Base-by-base conservation (phyloP, 2,888 invertebrate species). In the Xestia rhomboidea region DNA sequence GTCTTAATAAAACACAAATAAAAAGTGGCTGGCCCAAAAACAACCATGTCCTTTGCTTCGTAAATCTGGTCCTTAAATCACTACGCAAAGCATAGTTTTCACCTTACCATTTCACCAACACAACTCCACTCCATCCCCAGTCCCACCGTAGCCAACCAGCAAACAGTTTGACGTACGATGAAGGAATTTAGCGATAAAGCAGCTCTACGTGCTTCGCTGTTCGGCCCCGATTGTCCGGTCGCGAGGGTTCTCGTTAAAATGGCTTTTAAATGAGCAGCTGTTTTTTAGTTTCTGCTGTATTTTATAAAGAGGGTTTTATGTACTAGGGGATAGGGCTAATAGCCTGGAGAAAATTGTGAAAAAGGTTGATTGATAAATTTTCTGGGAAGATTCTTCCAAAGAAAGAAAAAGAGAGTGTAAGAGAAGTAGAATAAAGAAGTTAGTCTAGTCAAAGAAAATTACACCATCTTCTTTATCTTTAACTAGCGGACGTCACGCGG, bases 121-220 rank as follows among this genome's bases (percentile, higher is more conserved):
- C 75, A 11, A 79, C 88, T 93, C 93, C 57, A 89, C 24, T 18
- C 67, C 60, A 68, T 80, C 73, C 76, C 6, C 69, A 91, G 77
- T 89, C 30, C 89, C 3, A 69, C 76, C 68, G 76, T 77, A 84
- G 80, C 86, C 83, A 87, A 89, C 84, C 88, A 84, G 84, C 89
- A 84, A 88, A 87, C 88, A 87, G 89, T 92, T 92, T 93, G 93
- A 93, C 92, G 90, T 92, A 93, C 92, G 90, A 91, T 89, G 92
- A 92, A 90, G 90, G 90, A 87, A 89, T 88, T 85, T 84, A 68
- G 79, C 84, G 91, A 93, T 94, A 93, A 91, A 89, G 70, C 82
- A 77, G 68, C 87, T 85, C 89, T 87, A 87, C 89, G 89, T 85
- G 87, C 82, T 77, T 82, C 81, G 75, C 85, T 87, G 82, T 85